A percentile compares a stretch with the other conserved stretches of the same genome.
Conservation (phyloP, 1,140 invertebrate genomes). For the Phocides pigmalion region DNA sequence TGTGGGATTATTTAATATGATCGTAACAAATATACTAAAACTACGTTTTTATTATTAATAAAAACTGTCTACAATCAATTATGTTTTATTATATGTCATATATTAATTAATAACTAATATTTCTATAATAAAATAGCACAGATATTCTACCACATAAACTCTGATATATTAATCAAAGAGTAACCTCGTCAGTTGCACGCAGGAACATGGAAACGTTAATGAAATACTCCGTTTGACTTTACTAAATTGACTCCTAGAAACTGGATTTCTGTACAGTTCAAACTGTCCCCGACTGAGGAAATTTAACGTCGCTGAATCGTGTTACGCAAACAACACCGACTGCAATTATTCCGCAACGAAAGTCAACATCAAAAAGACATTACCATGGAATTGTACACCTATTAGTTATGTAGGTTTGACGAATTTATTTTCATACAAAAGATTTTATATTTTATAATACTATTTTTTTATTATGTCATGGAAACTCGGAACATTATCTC, state of each 20-base stretch:
- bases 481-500: too few relatives aligned
- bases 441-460: too few relatives aligned
- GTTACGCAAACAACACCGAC: slow-evolving; percentile 25
- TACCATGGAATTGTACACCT: slow-evolving; percentile 7
- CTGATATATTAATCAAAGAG: not conserved
- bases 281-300: slow-evolving; percentile 27
- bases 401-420: too few relatives aligned
- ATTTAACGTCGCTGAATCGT: slow-evolving; percentile 28
- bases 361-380: slow-evolving; percentile 32
- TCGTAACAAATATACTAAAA: too few relatives aligned
- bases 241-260: slow-evolving; percentile 33
- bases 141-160: not conserved
- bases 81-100: too few relatives aligned
- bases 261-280: slow-evolving; percentile 31
- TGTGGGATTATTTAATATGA: too few relatives aligned
- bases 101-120: too few relatives aligned
- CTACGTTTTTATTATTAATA: too few relatives aligned
- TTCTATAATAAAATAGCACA: too few relatives aligned
- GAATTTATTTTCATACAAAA: too few relatives aligned
- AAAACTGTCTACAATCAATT: too few relatives aligned
- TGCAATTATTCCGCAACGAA: slow-evolving; percentile 30
- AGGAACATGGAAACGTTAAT: slow-evolving; percentile 29
- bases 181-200: not conserved
- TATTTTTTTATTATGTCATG: too few relatives aligned
- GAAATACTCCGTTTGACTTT: slow-evolving; percentile 28